These are phyloP conservation scores for Thaumatotibia leucotreta DNA, from an alignment of 1,140 invertebrate species.

Conservation along the genomic window DNA sequence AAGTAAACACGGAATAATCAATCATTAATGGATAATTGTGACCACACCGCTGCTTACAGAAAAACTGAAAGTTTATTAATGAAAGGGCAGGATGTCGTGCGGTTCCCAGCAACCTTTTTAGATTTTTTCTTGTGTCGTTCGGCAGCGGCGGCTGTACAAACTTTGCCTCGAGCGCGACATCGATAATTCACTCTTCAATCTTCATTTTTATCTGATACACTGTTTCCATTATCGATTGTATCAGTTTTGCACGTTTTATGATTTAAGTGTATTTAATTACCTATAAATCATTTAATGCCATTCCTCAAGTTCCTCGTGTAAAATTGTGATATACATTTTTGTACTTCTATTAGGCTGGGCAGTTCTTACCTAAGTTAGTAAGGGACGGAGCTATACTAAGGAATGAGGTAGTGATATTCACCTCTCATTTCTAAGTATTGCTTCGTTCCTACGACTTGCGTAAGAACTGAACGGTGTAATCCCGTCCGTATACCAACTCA, in stretches of 20 bases:
- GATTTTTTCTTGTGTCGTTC: conserved; percentile 49
- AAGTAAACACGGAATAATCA: conserved; percentile 61
- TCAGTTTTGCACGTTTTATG: background rate
- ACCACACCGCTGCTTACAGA: conserved; percentile 27
- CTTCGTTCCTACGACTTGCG: too few relatives aligned
- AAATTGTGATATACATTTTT: too few relatives aligned
- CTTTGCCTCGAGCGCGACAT: conserved; percentile 57
- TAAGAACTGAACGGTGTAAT: too few relatives aligned
- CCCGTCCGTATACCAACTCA: too few relatives aligned
- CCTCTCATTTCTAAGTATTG: too few relatives aligned
- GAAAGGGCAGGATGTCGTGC: conserved; percentile 48
- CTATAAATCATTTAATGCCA: too few relatives aligned
- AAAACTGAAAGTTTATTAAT: conserved; percentile 51
- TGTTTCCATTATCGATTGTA: conserved; percentile 35
- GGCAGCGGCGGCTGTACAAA: conserved; percentile 57
- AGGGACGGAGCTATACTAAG: too few relatives aligned
- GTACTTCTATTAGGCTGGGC: too few relatives aligned
- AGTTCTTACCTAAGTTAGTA: too few relatives aligned
- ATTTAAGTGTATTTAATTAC: background rate
- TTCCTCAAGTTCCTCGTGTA: too few relatives aligned
- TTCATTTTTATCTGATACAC: conserved; percentile 29
- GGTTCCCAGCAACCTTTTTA: conserved; percentile 52
- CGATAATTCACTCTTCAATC: conserved; percentile 66
- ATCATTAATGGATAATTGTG: conserved; percentile 59
- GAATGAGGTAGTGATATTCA: too few relatives aligned